Evolutionary conservation across 2,113 vertebrate species (phyloP).

Genomic region (Chlorodrepanis virens): DNA sequence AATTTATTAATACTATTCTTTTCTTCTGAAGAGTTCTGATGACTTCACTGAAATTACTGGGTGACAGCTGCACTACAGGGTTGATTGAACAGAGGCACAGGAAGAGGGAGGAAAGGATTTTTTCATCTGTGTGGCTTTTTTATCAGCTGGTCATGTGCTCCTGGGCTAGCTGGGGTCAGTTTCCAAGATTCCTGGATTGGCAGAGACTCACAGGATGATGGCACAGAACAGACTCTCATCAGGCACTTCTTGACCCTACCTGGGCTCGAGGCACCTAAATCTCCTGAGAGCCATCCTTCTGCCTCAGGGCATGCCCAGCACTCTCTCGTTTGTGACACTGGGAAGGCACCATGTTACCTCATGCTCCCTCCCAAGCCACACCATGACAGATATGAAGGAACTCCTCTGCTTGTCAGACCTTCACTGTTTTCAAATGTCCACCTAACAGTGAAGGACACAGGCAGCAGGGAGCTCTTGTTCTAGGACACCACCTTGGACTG

Average conservation of each 20-base stretch:
- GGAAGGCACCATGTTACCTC: neutral
- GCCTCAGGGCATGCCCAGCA: neutral
- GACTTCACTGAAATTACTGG: neutral
- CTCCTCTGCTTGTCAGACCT: neutral
- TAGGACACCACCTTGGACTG: neutral
- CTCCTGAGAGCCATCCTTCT: neutral
- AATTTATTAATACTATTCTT: neutral
- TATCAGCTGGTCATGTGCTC: neutral
- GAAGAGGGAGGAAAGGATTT: neutral
- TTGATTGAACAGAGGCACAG: neutral
- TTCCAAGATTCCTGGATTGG: neutral
- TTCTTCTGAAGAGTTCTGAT: neutral
- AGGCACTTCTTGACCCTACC: neutral
- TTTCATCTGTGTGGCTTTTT: neutral
- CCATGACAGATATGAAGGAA: neutral
- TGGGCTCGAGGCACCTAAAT: neutral
- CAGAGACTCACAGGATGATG: neutral
- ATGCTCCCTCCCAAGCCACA: neutral
- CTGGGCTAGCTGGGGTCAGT: neutral
- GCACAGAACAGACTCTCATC: neutral
- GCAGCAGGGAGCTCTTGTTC: neutral
- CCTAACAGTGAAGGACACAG: neutral
- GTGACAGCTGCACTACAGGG: neutral
- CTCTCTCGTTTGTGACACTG: accelerated
- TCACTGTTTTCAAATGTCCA: neutral